Conservation (phyloP, 2,113 vertebrate genomes). For the Urocynchramus pylzowi region DNA sequence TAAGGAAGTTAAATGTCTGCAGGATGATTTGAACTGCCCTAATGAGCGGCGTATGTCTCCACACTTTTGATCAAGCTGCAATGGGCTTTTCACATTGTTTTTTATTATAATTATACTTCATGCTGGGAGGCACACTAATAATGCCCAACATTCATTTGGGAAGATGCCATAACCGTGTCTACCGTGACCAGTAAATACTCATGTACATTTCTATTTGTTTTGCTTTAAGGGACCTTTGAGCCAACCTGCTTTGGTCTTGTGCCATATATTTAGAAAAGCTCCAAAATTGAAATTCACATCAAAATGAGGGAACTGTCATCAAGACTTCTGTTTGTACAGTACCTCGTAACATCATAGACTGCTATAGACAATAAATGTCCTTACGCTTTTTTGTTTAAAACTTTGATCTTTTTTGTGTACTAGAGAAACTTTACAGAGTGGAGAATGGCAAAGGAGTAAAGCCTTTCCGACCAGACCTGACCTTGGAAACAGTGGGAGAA, state of each 20-base stretch:
- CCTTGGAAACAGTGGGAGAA: constrained; percentile 81
- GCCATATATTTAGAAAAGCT: background rate
- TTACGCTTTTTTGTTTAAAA: background rate
- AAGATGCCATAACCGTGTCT: background rate
- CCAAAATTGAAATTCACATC: background rate
- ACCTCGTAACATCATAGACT: background rate
- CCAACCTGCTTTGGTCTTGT: background rate
- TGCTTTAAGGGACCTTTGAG: background rate
- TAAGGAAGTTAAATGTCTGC: background rate
- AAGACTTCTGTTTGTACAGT: background rate
- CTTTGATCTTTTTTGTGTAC: background rate
- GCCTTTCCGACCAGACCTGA: constrained; percentile 89
- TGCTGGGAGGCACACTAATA: background rate
- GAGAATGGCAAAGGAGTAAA: constrained; percentile 66
- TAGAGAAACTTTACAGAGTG: constrained; percentile 91
- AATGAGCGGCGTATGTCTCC: background rate
- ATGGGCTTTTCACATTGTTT: background rate
- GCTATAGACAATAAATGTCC: background rate
- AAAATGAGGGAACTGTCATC: background rate
- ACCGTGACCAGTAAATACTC: background rate
- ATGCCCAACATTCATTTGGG: background rate
- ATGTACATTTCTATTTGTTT: background rate
- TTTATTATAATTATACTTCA: background rate
- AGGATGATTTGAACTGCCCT: background rate
- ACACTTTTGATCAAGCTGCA: background rate